These are phyloP conservation scores for Drosophila trapezifrons DNA, from an alignment of 1,140 invertebrate genomes.

Conservation along the genomic window DNA sequence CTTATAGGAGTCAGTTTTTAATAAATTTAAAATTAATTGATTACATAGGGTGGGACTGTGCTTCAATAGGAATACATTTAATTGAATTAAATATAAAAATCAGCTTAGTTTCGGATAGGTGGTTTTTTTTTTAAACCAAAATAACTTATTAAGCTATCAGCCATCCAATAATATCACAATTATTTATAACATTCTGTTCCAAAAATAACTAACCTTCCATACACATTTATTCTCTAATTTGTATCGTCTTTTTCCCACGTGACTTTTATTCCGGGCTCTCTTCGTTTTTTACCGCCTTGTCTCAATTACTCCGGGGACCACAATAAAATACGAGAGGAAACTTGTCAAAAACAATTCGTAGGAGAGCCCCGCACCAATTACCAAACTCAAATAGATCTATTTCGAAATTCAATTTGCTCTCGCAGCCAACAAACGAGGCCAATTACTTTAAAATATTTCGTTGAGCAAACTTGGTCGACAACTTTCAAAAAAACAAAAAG, in stretches of 20 bases:
- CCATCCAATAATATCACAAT: background rate
- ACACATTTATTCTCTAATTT: background rate
- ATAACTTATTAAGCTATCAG: too few species aligned
- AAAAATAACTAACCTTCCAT: too few species aligned
- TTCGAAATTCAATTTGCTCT: slow-evolving; percentile 65
- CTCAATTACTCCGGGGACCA: slow-evolving; percentile 28
- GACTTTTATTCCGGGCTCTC: background rate
- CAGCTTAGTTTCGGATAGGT: background rate
- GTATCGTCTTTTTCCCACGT: background rate
- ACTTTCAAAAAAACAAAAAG: slow-evolving; percentile 38
- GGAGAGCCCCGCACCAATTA: slow-evolving; percentile 61
- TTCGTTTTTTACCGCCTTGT: slow-evolving; percentile 1
- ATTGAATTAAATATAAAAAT: too few species aligned
- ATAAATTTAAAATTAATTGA: too few species aligned
- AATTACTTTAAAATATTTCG: slow-evolving; percentile 72
- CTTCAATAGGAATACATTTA: too few species aligned
- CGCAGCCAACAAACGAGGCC: slow-evolving; percentile 62
- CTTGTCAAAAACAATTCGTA: slow-evolving; percentile 59
- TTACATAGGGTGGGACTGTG: too few species aligned
- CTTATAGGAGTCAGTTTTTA: too few species aligned
- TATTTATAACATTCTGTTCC: background rate
- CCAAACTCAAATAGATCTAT: slow-evolving; percentile 63
- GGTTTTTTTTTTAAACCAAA: background rate
- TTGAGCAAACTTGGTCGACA: slow-evolving; percentile 58
- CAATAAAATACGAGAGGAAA: slow-evolving; percentile 40